phyloP scores from a whole-genome alignment of 1,140 invertebrate genomes.

The Diabrotica virgifera region DNA sequence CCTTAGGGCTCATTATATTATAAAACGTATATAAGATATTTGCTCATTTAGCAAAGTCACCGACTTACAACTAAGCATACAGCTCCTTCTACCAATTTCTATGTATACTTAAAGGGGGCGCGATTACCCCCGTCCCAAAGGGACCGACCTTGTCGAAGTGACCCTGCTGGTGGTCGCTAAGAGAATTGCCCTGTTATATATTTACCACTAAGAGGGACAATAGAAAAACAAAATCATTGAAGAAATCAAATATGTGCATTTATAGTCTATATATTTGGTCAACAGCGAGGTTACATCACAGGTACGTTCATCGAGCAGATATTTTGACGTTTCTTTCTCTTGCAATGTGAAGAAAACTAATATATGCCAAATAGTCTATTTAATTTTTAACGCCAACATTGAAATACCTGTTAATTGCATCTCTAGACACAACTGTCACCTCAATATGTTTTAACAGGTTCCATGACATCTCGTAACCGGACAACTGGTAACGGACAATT shows the following conservation, averaged over 20 bases:
- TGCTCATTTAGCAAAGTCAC: conserved; percentile 7
- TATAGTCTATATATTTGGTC: conserved; percentile 32
- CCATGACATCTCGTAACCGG: no score
- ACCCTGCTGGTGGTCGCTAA: conserved; percentile 41
- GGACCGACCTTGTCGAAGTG: not conserved
- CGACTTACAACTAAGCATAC: not conserved
- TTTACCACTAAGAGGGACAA: conserved; percentile 6
- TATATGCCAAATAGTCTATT: not conserved
- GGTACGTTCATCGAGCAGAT: conserved; percentile 34
- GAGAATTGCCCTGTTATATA: conserved; percentile 48
- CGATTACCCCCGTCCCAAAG: not conserved
- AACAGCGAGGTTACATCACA: conserved; percentile 44
- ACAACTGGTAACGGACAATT: no score
- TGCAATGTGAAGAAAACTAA: conserved; percentile 7
- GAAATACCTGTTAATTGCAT: no score
- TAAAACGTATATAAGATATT: not conserved
- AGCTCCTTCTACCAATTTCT: not conserved
- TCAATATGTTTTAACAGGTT: no score
- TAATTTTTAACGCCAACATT: no score
- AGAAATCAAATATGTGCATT: conserved; percentile 15
- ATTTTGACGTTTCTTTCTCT: not conserved
- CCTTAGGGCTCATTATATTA: conserved; percentile 9
- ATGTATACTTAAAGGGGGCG: not conserved
- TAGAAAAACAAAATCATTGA: not conserved
- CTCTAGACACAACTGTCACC: no score